Conservation (phyloP, 2,797 vertebrate genomes). For the Fundulus diaphanus region DNA sequence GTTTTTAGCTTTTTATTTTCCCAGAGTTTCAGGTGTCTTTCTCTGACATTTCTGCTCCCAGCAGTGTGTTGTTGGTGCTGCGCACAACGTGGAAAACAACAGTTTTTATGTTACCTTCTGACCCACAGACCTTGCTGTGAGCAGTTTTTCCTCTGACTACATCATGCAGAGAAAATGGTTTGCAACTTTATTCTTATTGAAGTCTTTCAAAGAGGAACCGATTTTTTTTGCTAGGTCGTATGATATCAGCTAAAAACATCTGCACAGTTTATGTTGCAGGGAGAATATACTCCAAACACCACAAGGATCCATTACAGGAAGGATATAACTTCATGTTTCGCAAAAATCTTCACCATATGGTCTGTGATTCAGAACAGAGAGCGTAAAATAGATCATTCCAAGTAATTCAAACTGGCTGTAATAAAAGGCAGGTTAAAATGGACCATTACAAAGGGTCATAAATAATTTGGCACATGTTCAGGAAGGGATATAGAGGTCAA, state of each 20-base stretch:
- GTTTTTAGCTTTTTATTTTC: neutral
- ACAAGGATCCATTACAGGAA: conserved; percentile 1
- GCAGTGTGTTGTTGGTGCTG: neutral
- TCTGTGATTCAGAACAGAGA: conserved; percentile 6
- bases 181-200: neutral
- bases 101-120: neutral
- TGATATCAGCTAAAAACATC: neutral
- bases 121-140: conserved; percentile 15
- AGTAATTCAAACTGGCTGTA: conserved; percentile 6
- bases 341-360: neutral
- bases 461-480: conserved; percentile 10
- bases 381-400: neutral
- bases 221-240: neutral
- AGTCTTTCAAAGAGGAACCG: neutral
- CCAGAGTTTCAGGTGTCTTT: neutral
- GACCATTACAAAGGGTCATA: conserved; percentile 3
- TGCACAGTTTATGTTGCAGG: neutral
- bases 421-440: conserved; percentile 11
- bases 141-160: conserved; percentile 7
- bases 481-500: conserved; percentile 1
- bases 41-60: neutral
- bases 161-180: conserved; percentile 2
- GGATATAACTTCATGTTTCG: neutral
- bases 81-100: neutral
- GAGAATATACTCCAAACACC: neutral